Percentiles rank a stretch among this genome's conserved stretches.
Conservation (phyloP, 1,140 invertebrate genomes). For the Chrysoperla carnea region DNA sequence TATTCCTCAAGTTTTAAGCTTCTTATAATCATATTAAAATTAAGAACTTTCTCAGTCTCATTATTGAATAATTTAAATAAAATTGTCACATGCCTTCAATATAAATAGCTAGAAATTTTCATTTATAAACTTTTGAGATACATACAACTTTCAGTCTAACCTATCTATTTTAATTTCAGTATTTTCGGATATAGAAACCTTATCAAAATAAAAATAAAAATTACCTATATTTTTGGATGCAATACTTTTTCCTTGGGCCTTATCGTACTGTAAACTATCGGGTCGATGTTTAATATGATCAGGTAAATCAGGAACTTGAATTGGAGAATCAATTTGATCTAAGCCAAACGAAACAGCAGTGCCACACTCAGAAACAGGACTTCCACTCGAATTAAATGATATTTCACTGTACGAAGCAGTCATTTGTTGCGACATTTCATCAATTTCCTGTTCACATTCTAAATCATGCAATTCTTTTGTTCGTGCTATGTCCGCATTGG, state of each 20-base stretch:
- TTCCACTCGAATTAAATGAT: conserved; percentile 47
- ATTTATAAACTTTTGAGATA: too few relatives aligned
- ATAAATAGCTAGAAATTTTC: too few relatives aligned
- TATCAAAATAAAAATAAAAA: too few relatives aligned
- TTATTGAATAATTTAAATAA: too few relatives aligned
- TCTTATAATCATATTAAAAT: too few relatives aligned
- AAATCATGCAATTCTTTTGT: conserved; percentile 3
- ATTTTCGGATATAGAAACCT: too few relatives aligned
- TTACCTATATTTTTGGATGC: conserved; percentile 6
- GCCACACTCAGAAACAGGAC: conserved; percentile 24
- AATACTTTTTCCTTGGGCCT: conserved; percentile 2
- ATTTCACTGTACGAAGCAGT: conserved; percentile 78
- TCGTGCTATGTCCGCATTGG: neutral
- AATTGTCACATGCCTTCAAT: too few relatives aligned
- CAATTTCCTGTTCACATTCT: conserved; percentile 13
- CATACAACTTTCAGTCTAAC: too few relatives aligned
- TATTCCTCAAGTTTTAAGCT: too few relatives aligned
- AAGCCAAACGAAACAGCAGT: conserved; percentile 10
- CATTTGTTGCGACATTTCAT: conserved; percentile 36
- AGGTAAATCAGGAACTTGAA: conserved; percentile 11
- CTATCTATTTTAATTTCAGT: too few relatives aligned
- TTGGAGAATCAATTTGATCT: conserved; percentile 8
- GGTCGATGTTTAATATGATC: conserved; percentile 16
- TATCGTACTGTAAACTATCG: conserved; percentile 14
- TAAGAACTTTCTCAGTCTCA: too few relatives aligned